Evolutionary conservation across 2,797 vertebrate species (phyloP).

Genomic region (Kryptolebias ocellatus): DNA sequence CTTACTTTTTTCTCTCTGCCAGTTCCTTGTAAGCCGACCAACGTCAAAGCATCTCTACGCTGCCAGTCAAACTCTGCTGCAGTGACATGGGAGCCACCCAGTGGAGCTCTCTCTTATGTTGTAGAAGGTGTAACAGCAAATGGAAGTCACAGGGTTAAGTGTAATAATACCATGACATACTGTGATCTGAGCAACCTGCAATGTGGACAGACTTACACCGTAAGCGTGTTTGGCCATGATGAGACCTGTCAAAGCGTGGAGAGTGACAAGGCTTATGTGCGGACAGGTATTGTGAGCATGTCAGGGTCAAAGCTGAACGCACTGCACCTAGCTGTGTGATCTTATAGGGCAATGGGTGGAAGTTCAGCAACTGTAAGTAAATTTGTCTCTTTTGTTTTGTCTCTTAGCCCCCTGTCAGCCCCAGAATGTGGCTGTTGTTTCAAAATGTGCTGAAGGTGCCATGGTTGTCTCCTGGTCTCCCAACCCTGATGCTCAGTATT

Average conservation of each 20-base stretch:
- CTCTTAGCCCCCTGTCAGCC: constrained; percentile 76
- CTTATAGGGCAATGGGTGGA: background rate
- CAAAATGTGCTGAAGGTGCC: constrained; percentile 53
- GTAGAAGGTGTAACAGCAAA: constrained; percentile 59
- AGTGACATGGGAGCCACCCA: constrained; percentile 78
- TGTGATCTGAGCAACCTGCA: constrained; percentile 69
- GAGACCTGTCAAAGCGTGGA: constrained; percentile 63
- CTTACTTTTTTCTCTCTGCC: constrained; percentile 12
- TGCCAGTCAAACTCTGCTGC: constrained; percentile 68
- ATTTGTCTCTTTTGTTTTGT: background rate
- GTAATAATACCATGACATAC: constrained; percentile 65
- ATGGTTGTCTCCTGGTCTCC: constrained; percentile 74
- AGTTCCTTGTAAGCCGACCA: constrained; percentile 79
- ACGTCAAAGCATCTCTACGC: constrained; percentile 57
- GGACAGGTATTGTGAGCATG: constrained; percentile 67
- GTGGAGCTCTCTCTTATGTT: constrained; percentile 69
- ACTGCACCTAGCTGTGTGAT: background rate
- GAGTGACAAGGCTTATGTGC: constrained; percentile 52
- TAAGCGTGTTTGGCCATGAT: constrained; percentile 67
- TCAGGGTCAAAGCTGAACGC: background rate
- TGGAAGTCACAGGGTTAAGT: constrained; percentile 46
- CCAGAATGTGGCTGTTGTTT: constrained; percentile 56
- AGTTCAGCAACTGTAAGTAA: background rate
- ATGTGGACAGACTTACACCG: constrained; percentile 79
- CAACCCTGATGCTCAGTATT: constrained; percentile 68